These are phyloP conservation scores for Perognathus longimembris DNA, from an alignment of 2,113 vertebrate species.

Conservation along the genomic window DNA sequence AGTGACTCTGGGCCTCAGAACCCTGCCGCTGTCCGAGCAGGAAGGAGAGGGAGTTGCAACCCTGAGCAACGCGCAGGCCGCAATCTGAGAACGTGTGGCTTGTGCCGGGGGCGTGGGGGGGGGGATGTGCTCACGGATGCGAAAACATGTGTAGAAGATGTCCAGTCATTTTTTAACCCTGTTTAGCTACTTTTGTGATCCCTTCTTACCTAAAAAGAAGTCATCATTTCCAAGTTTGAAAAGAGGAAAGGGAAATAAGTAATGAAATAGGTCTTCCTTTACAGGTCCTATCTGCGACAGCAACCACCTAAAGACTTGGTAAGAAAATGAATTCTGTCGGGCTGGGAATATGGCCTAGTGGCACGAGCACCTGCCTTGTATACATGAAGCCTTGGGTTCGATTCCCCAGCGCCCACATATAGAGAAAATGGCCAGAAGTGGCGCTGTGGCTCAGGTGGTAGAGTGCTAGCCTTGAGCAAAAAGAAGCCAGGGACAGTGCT, in stretches of 20 bases:
- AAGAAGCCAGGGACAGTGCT: no score
- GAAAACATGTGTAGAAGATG: neutral
- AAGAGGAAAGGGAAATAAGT: conserved; percentile 43
- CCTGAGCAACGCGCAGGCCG: neutral
- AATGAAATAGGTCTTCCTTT: conserved; percentile 49
- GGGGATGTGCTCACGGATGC: neutral
- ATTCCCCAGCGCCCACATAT: no score
- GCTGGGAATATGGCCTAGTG: no score
- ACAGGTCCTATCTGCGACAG: conserved; percentile 62
- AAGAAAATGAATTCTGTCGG: conserved; percentile 65
- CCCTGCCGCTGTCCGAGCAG: neutral
- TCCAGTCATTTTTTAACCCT: neutral
- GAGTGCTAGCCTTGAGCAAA: no score
- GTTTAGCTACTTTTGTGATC: neutral
- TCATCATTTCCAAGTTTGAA: conserved; percentile 24
- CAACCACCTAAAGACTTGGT: conserved; percentile 59
- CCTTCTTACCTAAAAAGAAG: neutral
- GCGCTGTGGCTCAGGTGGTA: no score
- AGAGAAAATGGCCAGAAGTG: no score
- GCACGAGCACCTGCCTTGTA: no score
- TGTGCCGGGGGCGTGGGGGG: no score
- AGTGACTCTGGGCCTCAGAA: neutral
- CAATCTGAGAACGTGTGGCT: neutral
- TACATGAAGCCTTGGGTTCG: no score
- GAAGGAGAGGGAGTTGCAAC: neutral